phyloP scores from a whole-genome alignment of 2,888 invertebrate species.

The Drosophila subquinaria region DNA sequence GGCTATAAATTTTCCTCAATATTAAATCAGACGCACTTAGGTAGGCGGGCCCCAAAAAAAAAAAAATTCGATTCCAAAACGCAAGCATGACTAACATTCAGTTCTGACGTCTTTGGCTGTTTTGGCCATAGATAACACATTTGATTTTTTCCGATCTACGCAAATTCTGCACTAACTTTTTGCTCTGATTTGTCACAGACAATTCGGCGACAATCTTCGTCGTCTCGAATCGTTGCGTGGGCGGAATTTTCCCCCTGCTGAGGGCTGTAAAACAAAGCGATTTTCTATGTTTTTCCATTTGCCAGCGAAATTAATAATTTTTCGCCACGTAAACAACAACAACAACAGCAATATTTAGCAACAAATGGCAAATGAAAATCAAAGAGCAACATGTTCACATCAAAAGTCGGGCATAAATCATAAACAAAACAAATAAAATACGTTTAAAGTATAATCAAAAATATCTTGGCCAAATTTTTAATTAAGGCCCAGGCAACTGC shows the following conservation, averaged over 20 bases:
- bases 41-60: conserved; percentile 20
- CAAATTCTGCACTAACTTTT: conserved; percentile 61
- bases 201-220: conserved; percentile 65
- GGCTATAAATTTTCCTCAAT: conserved; percentile 47
- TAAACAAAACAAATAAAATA: conserved; percentile 43
- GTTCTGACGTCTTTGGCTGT: conserved; percentile 67
- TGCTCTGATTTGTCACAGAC: conserved; percentile 65
- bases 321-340: conserved; percentile 51
- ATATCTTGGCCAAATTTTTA: conserved; percentile 28
- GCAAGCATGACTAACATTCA: conserved; percentile 62
- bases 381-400: conserved; percentile 64
- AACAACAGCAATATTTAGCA: conserved; percentile 18
- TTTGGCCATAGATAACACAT: conserved; percentile 14
- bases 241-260: conserved; percentile 20
- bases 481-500: conserved; percentile 46
- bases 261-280: conserved; percentile 60
- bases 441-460: conserved; percentile 6
- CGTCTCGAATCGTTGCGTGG: conserved; percentile 20
- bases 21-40: conserved; percentile 42
- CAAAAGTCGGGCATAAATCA: conserved; percentile 76
- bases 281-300: conserved; percentile 62
- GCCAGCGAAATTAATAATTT: conserved; percentile 66
- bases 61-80: conserved; percentile 45
- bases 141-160: conserved; percentile 55
- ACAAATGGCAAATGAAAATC: conserved; percentile 68